Base-by-base conservation (phyloP, 2,113 vertebrate genomes). In the Oenanthe melanoleuca region DNA sequence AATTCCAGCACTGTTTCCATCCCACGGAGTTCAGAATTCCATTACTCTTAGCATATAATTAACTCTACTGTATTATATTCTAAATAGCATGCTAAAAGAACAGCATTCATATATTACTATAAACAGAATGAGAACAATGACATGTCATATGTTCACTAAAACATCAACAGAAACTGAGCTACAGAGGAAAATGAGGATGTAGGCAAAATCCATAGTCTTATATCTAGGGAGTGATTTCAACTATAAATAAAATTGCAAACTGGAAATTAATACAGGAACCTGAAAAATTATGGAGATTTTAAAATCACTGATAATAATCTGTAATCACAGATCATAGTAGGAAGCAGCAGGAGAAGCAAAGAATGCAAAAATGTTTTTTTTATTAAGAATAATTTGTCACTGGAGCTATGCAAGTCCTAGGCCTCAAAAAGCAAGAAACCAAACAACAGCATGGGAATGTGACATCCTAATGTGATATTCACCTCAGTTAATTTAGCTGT, bases 1-100 rank as follows among this genome's bases (percentile, higher is more conserved):
- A 98, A 97, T 92, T 96, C 90, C 96, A 95, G 96, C 91, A 92
- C 71, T 94, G 15, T 93, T 97, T 97, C 92, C 69, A 91, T 96
- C 74, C 55, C 84, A 96, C 33, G 3, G 96, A 97, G 83, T 96
- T 98, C 83, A 96, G 91, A 95, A 97, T 97, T 97, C 95, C 89
- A 96, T 97, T 98, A 97, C 79, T 73, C 37, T 77, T 19, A 70
- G 73, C 96, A 96, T 97, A 96, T 96, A 97, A 97, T 98, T 98
- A 98, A 97, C 93, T 97, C 31, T 82, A 80, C 74, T 88, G 20
- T 96, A 89, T 96, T 96, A 80, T 93, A 91, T 73, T 67, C 61
- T 95, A 96, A 97, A 97, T 95, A 96, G 60, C 60, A 95, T 64
- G 89, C 96, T 97, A 97, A 95, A 89, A 95, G 40, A 89, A 49